These are phyloP conservation scores for Galagoides demidoff DNA, from an alignment of 2,797 vertebrate genomes.

Conservation along the genomic window DNA sequence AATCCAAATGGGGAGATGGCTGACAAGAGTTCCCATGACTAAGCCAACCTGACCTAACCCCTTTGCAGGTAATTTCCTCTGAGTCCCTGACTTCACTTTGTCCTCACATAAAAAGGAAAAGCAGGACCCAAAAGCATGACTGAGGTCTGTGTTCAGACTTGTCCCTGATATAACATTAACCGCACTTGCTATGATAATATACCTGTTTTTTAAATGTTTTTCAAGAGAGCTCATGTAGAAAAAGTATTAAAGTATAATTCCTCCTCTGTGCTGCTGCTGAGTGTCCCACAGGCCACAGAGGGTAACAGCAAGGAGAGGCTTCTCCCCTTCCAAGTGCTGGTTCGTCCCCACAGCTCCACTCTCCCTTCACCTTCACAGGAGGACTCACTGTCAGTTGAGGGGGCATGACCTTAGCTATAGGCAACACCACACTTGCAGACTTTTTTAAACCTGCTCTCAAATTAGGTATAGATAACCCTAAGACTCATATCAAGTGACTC, in stretches of 20 bases:
- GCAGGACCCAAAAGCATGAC: constrained; percentile 57
- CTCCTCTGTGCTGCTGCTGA: constrained; percentile 76
- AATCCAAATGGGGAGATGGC: not conserved
- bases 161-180: constrained; percentile 80
- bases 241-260: constrained; percentile 74
- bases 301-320: constrained; percentile 73
- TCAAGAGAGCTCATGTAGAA: constrained; percentile 78
- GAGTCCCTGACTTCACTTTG: not conserved
- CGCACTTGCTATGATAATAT: constrained; percentile 80
- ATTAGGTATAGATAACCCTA: constrained; percentile 65
- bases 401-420: constrained; percentile 74
- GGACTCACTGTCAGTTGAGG: constrained; percentile 61
- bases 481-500: constrained; percentile 65
- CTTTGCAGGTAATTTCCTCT: not conserved
- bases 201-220: constrained; percentile 69
- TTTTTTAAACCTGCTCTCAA: constrained; percentile 79
- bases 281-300: constrained; percentile 76
- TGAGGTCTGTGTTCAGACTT: constrained; percentile 83
- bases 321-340: constrained; percentile 68
- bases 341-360: constrained; percentile 64
- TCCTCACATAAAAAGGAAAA: constrained; percentile 49
- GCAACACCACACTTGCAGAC: constrained; percentile 62
- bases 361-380: constrained; percentile 72
- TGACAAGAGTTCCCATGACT: not conserved
- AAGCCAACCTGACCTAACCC: not conserved